A percentile compares a stretch with the other conserved stretches of the same genome.
phyloP scores from a whole-genome alignment of 2,113 vertebrate species.

The Sminthopsis crassicaudata region DNA sequence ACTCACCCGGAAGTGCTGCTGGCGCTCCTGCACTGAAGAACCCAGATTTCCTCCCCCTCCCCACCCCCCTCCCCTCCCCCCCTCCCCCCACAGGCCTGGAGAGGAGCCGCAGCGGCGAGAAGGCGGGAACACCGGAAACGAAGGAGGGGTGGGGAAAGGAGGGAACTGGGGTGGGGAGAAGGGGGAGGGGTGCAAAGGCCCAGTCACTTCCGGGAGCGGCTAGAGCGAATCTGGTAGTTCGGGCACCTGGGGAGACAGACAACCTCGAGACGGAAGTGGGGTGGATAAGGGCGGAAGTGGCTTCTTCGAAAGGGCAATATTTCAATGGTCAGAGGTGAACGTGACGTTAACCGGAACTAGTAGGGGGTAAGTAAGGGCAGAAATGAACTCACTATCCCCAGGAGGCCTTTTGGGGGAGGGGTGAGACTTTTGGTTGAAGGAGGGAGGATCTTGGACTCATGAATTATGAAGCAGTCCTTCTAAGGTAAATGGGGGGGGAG shows the following conservation, averaged over 20 bases:
- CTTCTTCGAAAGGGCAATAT: constrained; percentile 13
- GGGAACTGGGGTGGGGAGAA: constrained; percentile 24
- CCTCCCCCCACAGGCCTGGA: constrained; percentile 55
- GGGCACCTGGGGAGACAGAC: not conserved
- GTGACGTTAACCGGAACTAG: not conserved
- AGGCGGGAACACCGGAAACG: constrained; percentile 76
- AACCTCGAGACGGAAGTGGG: constrained; percentile 61
- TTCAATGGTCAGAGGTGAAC: not conserved
- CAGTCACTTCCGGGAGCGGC: constrained; percentile 77
- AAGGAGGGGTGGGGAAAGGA: constrained; percentile 64
- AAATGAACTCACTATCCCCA: not conserved
- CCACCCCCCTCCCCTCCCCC: constrained; percentile 32
- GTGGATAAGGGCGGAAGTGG: constrained; percentile 72
- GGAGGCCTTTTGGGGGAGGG: not conserved
- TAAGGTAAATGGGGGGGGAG: not conserved
- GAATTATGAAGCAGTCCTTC: constrained; percentile 59
- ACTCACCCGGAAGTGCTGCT: constrained; percentile 81
- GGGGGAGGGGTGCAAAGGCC: constrained; percentile 59
- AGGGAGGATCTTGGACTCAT: constrained; percentile 29
- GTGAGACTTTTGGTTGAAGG: not conserved
- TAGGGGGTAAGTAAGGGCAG: not conserved
- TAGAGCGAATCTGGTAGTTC: constrained; percentile 58
- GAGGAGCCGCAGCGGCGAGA: constrained; percentile 42
- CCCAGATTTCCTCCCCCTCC: constrained; percentile 73
- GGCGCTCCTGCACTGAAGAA: constrained; percentile 78